Evolutionary conservation across 2,797 vertebrate species (phyloP).

Genomic region (Sphaeramia orbicularis): DNA sequence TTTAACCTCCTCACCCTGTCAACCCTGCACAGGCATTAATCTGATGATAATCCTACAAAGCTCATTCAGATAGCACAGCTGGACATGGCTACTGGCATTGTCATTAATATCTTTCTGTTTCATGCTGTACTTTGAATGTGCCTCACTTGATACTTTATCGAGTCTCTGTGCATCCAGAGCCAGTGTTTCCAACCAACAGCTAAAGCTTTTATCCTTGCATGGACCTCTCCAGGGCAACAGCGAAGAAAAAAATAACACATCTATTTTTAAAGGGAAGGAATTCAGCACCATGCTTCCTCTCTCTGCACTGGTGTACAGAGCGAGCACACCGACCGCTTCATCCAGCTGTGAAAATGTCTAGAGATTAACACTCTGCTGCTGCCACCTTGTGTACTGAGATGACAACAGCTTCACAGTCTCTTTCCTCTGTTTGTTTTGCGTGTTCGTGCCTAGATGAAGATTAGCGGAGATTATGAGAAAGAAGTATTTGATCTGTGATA

Average conservation of each 20-base stretch:
- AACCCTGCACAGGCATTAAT: constrained; percentile 72
- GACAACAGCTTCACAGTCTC: not conserved
- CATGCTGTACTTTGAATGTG: constrained; percentile 32
- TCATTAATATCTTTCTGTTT: constrained; percentile 67
- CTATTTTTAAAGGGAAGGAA: constrained; percentile 94
- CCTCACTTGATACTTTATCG: constrained; percentile 59
- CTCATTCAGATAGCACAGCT: constrained; percentile 77
- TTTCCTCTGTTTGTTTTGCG: not conserved
- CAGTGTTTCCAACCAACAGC: constrained; percentile 76
- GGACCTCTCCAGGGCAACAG: constrained; percentile 87
- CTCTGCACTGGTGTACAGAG: constrained; percentile 25
- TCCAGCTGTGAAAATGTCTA: constrained; percentile 49
- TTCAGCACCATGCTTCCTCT: constrained; percentile 70
- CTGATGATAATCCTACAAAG: constrained; percentile 81
- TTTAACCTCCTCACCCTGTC: constrained; percentile 72
- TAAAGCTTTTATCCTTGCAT: constrained; percentile 85
- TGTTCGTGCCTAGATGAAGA: constrained; percentile 2
- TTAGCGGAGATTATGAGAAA: constrained; percentile 10
- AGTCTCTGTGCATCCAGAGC: constrained; percentile 72
- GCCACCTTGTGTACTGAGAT: constrained; percentile 82
- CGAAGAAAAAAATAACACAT: constrained; percentile 86
- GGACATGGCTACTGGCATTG: constrained; percentile 66
- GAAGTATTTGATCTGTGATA: not conserved
- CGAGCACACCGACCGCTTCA: constrained; percentile 37
- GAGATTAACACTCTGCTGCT: constrained; percentile 78